These are phyloP conservation scores for Popillia japonica DNA, from an alignment of 1,140 invertebrate species.

Conservation along the genomic window DNA sequence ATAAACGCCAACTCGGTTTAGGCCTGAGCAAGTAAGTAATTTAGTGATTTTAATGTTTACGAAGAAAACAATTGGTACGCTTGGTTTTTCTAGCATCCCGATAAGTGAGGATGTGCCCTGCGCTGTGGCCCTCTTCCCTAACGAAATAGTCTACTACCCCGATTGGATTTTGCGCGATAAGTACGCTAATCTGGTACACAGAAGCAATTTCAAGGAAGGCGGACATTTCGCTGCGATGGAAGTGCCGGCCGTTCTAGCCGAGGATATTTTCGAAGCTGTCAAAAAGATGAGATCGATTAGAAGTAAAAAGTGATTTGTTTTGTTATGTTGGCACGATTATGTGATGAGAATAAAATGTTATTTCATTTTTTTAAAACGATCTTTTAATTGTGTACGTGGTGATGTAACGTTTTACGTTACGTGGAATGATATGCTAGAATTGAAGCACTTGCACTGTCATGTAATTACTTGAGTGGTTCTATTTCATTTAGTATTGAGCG, in stretches of 20 bases:
- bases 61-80: background rate
- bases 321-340: too few species aligned
- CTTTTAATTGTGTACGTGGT: too few species aligned
- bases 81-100: conserved; percentile 12
- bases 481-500: too few species aligned
- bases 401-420: too few species aligned
- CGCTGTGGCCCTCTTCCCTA: conserved; percentile 64
- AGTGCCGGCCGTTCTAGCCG: conserved; percentile 69
- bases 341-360: too few species aligned
- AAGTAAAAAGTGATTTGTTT: background rate
- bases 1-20: background rate
- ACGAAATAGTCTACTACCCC: conserved; percentile 61
- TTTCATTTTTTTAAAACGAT: background rate
- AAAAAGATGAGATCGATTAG: conserved; percentile 46
- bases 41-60: background rate
- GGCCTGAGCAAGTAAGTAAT: background rate
- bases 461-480: too few species aligned
- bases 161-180: conserved; percentile 59
- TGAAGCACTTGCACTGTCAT: too few species aligned
- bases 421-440: too few species aligned
- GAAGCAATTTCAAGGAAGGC: conserved; percentile 60
- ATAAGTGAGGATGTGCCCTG: conserved; percentile 58
- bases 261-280: conserved; percentile 65
- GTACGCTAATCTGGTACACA: conserved; percentile 61
- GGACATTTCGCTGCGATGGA: conserved; percentile 75